Evolutionary conservation across 2,888 invertebrate genomes (phyloP).

Genomic region (Pachycephus smyrnensis): DNA sequence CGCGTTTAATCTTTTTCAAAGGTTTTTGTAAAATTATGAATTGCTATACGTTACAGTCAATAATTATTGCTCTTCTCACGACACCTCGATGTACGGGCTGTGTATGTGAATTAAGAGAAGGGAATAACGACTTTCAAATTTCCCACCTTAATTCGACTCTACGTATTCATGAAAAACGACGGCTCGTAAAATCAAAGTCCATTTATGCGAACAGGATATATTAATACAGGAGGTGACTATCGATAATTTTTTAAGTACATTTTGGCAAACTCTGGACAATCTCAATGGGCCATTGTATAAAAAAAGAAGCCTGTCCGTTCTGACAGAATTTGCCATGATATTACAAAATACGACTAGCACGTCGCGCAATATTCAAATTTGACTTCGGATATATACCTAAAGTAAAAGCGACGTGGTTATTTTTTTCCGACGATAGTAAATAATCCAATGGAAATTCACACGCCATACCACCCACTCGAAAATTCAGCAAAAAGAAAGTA

Average conservation of each 20-base stretch:
- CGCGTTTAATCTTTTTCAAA: background rate
- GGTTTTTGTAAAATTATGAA: background rate
- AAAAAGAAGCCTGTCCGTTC: background rate
- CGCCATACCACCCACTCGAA: background rate
- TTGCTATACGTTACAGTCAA: slow-evolving; percentile 1
- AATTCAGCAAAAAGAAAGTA: background rate
- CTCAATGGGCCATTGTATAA: background rate
- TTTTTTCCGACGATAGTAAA: background rate
- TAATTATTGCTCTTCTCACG: slow-evolving; percentile 27
- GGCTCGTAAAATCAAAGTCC: background rate
- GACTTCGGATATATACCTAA: background rate
- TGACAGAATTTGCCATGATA: background rate
- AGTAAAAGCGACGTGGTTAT: background rate
- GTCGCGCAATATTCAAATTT: background rate
- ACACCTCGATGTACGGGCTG: background rate
- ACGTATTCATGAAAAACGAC: background rate
- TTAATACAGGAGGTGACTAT: background rate
- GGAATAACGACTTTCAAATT: background rate
- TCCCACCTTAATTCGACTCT: background rate
- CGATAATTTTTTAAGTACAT: background rate
- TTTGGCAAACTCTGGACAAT: background rate
- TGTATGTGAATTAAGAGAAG: background rate
- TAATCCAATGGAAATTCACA: background rate
- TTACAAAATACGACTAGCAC: background rate
- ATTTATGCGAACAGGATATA: background rate